These are phyloP conservation scores for Rhimphoctona megacephalus DNA, from an alignment of 2,888 invertebrate species.

Conservation along the genomic window DNA sequence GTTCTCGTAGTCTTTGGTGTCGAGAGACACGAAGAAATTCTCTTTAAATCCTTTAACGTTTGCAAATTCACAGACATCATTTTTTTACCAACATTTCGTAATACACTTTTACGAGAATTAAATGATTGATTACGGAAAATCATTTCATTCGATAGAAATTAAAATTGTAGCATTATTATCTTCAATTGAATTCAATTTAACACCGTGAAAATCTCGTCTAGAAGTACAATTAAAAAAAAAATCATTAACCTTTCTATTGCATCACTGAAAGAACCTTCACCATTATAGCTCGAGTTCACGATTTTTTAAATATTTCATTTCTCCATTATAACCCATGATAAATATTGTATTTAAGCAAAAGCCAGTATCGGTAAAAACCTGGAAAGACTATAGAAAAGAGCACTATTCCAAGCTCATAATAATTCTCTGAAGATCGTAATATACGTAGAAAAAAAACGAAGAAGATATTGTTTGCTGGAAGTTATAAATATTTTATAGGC, in stretches of 20 bases:
- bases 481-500: slow-evolving; percentile 65
- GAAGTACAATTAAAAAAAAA: not conserved
- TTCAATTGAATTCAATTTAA: not conserved
- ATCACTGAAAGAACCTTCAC: not conserved
- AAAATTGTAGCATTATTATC: no score
- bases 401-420: slow-evolving; percentile 22
- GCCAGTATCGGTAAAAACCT: slow-evolving; percentile 14
- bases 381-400: not conserved
- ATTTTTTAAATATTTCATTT: not conserved
- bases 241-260: not conserved
- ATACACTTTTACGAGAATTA: not conserved
- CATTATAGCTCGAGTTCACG: not conserved
- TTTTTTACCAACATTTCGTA: slow-evolving; percentile 12
- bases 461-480: not conserved
- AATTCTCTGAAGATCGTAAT: slow-evolving; percentile 26
- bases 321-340: not conserved
- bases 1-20: slow-evolving; percentile 39
- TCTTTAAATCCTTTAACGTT: slow-evolving; percentile 30
- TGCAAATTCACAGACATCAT: not conserved
- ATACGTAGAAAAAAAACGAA: slow-evolving; percentile 11
- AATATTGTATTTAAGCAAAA: slow-evolving; percentile 26
- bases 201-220: not conserved
- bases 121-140: not conserved
- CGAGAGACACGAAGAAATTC: slow-evolving; percentile 29
- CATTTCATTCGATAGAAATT: no score